These are phyloP conservation scores for Diadumene lineata DNA, from an alignment of 92 coral and sea anemone species.

Conservation along the genomic window DNA sequence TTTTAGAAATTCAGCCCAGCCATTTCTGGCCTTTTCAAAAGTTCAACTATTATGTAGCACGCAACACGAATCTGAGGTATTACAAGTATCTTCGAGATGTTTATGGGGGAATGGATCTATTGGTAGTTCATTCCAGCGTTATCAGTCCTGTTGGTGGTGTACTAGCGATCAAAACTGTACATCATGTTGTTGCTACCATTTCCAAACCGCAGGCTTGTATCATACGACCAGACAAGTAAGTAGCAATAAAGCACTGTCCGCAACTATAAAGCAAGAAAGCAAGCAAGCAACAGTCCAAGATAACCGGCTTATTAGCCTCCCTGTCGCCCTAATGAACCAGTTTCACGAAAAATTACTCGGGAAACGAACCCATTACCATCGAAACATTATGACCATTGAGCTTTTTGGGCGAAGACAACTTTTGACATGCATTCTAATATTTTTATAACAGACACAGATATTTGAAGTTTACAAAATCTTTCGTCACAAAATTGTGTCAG, in stretches of 20 bases:
- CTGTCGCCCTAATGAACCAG: no score
- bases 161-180: not conserved
- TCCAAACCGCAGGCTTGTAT: not conserved
- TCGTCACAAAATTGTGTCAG: no score
- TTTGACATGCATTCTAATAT: no score
- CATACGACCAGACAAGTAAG: slow-evolving; percentile 6
- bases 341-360: no score
- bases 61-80: not conserved
- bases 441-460: no score
- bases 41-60: slow-evolving; percentile 12
- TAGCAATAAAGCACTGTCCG: not conserved
- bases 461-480: no score
- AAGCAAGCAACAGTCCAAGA: not conserved
- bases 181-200: not conserved
- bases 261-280: not conserved
- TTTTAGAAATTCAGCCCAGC: slow-evolving; percentile 8
- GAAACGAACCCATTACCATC: no score
- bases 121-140: not conserved
- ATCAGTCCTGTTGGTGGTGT: not conserved
- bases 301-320: no score
- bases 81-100: not conserved
- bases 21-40: slow-evolving; percentile 33
- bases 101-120: slow-evolving; percentile 14
- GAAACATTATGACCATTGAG: no score
- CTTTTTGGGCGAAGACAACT: no score